Percentiles rank a stretch among this genome's conserved stretches.
Evolutionary conservation across 2,888 invertebrate species (phyloP).

Genomic region (Melanostoma mellinum): DNA sequence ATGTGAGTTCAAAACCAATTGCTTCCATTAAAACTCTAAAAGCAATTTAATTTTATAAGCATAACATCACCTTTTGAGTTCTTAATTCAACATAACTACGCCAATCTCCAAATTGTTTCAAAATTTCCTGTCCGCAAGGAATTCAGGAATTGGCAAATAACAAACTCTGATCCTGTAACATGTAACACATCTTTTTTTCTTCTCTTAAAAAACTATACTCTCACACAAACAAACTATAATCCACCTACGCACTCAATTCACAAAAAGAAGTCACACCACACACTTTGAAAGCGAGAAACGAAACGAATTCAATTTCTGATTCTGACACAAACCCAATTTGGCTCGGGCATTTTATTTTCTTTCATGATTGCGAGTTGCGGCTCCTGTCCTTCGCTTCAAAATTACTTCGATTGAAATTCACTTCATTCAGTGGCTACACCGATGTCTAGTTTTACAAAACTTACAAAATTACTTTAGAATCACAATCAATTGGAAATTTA

Average conservation of each 20-base stretch:
- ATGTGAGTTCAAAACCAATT: too few species aligned
- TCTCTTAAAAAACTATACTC: background rate
- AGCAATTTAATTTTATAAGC: too few species aligned
- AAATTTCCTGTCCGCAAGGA: too few species aligned
- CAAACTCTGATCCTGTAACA: too few species aligned
- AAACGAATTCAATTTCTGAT: constrained; percentile 45
- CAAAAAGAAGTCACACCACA: background rate
- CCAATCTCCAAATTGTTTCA: too few species aligned
- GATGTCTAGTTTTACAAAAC: constrained; percentile 6
- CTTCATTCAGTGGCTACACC: constrained; percentile 16
- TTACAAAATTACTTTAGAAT: background rate
- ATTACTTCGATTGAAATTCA: background rate
- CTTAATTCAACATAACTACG: too few species aligned
- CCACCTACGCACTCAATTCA: constrained; percentile 44
- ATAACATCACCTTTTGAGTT: too few species aligned
- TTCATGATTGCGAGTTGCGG: constrained; percentile 31
- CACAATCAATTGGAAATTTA: constrained; percentile 48
- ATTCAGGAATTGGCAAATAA: too few species aligned
- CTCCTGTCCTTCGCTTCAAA: constrained; percentile 10
- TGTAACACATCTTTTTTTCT: too few species aligned
- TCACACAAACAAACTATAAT: constrained; percentile 29
- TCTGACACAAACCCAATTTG: constrained; percentile 51
- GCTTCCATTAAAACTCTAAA: too few species aligned
- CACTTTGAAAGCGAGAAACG: constrained; percentile 47
- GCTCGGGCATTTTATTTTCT: constrained; percentile 31